phyloP scores from a whole-genome alignment of 2,888 invertebrate species.

The Watsonalla binaria region DNA sequence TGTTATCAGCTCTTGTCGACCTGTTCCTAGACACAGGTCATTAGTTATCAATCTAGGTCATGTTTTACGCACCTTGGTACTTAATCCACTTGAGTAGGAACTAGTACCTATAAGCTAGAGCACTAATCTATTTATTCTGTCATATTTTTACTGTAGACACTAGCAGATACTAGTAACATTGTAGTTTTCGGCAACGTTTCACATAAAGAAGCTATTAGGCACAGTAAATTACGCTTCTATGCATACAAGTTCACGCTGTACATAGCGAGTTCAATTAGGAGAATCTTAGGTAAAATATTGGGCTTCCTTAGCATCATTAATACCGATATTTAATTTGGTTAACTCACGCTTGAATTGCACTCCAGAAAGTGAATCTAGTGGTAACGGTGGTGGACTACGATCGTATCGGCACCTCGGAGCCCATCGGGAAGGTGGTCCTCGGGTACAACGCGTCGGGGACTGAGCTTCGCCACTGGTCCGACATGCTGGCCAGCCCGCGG shows the following conservation, averaged over 20 bases:
- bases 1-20: too few species aligned
- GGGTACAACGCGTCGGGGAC: slow-evolving; percentile 99
- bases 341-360: slow-evolving; percentile 31
- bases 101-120: too few species aligned
- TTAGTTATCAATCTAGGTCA: too few species aligned
- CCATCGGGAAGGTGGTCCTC: slow-evolving; percentile 97
- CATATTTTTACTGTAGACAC: too few species aligned
- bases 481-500: slow-evolving; percentile 99
- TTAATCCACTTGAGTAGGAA: too few species aligned
- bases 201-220: too few species aligned
- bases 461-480: slow-evolving; percentile 99
- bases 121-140: too few species aligned
- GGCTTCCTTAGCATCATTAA: neutral
- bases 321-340: neutral
- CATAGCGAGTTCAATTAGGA: too few species aligned
- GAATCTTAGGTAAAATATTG: neutral
- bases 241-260: neutral
- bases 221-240: neutral
- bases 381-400: slow-evolving; percentile 99
- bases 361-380: slow-evolving; percentile 98
- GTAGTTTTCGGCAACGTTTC: too few species aligned
- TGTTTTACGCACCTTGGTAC: too few species aligned
- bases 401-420: slow-evolving; percentile 99
- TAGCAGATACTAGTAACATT: too few species aligned
- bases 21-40: too few species aligned